Evolutionary conservation across 2,113 vertebrate genomes (phyloP), one percentile per base, ranked within the genome.

Genomic region (Coreoperca whiteheadi): DNA sequence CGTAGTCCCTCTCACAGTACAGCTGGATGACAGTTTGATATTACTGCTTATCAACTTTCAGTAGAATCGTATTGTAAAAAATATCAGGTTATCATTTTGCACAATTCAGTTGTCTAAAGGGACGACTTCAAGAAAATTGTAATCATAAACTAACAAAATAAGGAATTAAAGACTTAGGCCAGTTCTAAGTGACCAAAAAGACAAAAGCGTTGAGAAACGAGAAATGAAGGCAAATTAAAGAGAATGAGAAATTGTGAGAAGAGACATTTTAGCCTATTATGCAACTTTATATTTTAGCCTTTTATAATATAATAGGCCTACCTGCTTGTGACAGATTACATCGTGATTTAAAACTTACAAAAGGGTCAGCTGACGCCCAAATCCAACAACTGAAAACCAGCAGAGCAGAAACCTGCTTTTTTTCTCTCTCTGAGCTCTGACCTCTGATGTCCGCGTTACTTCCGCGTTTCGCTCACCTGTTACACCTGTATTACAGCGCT

Each of bases 391-490:
- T 34, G 64, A 51, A 80, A 89, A 78, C 46, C 67, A 59, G 73
- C 34, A 59, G 25, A 61, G 67, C 59, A 61, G 64, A 83, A 64
- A 37, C 16, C 14, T 37, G 64, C 63, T 15, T 39, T 16, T n/a
- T 69, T 23, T 77, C 4, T 8, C 1, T 5, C 78, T 16, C 65
- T 60, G 83, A 73, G 76, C 83, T 85, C 81, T 85, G 92, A 90
- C 91, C 88, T 90, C 67, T n/a, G 30, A 12, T 41, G 69, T 86
- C 86, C 43, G 77, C 28, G 80, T 85, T 51, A 95, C 95, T 95
- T 95, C 95, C 95, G 92, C 67, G 88, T 95, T 94, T 83, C 77
- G 79, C 86, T 87, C 88, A 94, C 94, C 91, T 94, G 89, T 92
- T 90, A 54, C 93, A 95, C 95, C 95, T 95, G 95, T 79, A 77